Evolutionary conservation across 2,113 vertebrate species (phyloP), one percentile per base, ranked within the genome.

Genomic region (Eira barbara): DNA sequence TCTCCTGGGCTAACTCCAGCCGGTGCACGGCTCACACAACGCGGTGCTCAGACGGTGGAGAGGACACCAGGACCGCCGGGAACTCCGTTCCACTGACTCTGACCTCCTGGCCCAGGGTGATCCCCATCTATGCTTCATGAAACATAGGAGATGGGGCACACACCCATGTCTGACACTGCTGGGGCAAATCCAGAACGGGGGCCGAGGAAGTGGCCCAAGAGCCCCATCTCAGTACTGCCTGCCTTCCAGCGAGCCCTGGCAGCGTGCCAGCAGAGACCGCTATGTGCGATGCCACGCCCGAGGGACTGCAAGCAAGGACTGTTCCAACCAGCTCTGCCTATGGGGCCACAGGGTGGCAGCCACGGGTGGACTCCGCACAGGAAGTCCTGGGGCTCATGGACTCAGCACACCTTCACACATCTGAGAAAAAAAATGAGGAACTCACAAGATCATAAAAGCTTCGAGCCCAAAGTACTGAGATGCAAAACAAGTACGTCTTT

Each of bases 231-330:
- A 7, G 17, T 7, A 13, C 4, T 3, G 36, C 4, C 23, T 3
- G 3, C 88, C 42, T 11, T 47, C 47, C 4, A 20, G 55, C 27
- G 3, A 20, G 42, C 27, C 61, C 14, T 13, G 42, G 39, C 27
- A 31, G 14, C 21, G 3, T 11, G 6, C 85, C 52, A 1, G 49
- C 12, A 6, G 87, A 31, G 83, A 2, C 87, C 73, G 9, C 29
- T 12, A 5, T 4, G 1, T 0, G 7, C 12, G 31, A 2, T 1
- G 1, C 2, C 4, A 4, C 0, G 5, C 76, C 96, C 13, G 3
- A 61, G 25, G 13, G 34, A 65, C 42, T 13, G 12, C 15, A 3
- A 13, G 36, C 81, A 13, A 4, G 0, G 36, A 13, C 67, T 23
- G 13, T 2, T 4, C 7, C 7, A 47, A 3, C 0, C 7, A 0